phyloP scores from a whole-genome alignment of 2,113 vertebrate genomes.

The Deroptyus accipitrinus region DNA sequence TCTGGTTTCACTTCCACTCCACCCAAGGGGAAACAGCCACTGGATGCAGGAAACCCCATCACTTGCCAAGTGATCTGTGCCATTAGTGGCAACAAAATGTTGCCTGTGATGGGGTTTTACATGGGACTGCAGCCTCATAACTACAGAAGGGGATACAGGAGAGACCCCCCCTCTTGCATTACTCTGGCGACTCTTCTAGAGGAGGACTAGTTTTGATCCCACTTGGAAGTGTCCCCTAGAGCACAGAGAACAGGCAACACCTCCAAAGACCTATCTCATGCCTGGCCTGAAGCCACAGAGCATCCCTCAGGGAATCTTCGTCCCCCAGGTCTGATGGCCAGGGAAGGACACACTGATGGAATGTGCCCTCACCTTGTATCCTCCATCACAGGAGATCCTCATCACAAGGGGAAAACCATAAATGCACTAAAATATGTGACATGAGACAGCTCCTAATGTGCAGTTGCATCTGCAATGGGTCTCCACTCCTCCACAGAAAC shows the following conservation, averaged over 20 bases:
- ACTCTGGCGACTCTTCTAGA: too few relatives aligned
- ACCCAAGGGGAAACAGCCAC: neutral
- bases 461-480: neutral
- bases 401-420: neutral
- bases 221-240: neutral
- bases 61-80: neutral
- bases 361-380: neutral
- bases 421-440: neutral
- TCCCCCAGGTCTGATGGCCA: neutral
- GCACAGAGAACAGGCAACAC: neutral
- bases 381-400: neutral
- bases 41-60: neutral
- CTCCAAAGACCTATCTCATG: neutral
- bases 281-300: neutral
- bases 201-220: neutral
- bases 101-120: neutral
- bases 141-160: neutral
- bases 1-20: neutral
- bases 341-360: rapidly evolving
- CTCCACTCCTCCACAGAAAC: neutral
- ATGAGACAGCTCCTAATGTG: neutral
- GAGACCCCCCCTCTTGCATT: neutral
- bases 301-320: neutral
- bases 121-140: neutral
- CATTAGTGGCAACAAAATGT: neutral